Evolutionary conservation across 2,888 invertebrate species (phyloP).

Genomic region (Nemoura dubitans): DNA sequence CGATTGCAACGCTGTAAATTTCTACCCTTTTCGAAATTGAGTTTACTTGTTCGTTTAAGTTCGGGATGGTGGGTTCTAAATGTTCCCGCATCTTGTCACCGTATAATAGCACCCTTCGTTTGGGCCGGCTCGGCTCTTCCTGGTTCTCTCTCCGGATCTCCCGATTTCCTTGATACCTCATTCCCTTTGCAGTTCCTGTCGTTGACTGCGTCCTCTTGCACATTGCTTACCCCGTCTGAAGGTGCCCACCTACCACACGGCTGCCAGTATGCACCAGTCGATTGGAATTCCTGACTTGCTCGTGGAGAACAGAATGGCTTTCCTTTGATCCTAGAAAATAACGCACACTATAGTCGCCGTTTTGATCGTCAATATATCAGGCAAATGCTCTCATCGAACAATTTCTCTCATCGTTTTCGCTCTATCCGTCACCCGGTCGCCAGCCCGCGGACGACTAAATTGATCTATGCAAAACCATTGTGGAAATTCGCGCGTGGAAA

Average conservation of each 20-base stretch:
- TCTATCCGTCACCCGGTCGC: constrained; percentile 24
- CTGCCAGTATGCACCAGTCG: constrained; percentile 21
- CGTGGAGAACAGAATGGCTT: constrained; percentile 35
- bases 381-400: constrained; percentile 28
- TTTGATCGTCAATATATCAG: constrained; percentile 42
- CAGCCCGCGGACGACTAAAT: constrained; percentile 24
- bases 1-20: constrained; percentile 41
- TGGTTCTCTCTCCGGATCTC: constrained; percentile 1
- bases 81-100: constrained; percentile 39
- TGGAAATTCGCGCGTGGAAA: constrained; percentile 28
- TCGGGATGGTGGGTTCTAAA: constrained; percentile 42
- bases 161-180: constrained; percentile 26
- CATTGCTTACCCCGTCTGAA: constrained; percentile 24
- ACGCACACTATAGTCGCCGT: constrained; percentile 36
- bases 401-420: constrained; percentile 17
- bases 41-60: constrained; percentile 41
- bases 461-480: constrained; percentile 34
- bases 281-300: constrained; percentile 46
- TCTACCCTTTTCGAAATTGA: constrained; percentile 46
- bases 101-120: neutral
- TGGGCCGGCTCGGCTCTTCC: neutral
- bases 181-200: constrained; percentile 22
- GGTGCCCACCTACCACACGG: neutral
- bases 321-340: constrained; percentile 43
- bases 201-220: neutral